Conservation (phyloP, 2,888 invertebrate species). For the Polietes domitor region DNA sequence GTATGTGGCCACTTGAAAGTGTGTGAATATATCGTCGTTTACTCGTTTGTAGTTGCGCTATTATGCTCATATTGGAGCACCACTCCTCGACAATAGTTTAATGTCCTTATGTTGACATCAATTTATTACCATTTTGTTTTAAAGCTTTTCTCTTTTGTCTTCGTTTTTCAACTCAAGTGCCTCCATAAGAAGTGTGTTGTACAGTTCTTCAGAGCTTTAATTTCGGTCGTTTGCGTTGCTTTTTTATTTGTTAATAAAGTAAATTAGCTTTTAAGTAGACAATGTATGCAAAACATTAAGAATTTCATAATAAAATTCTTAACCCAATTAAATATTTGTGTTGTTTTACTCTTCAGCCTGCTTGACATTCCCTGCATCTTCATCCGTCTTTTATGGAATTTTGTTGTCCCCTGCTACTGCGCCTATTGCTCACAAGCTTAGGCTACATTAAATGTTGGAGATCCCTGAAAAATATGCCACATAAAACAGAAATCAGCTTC, state of each 20-base stretch:
- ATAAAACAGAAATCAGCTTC: too few species aligned
- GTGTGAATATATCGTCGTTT: too few species aligned
- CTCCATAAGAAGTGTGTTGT: neutral
- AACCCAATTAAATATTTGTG: neutral
- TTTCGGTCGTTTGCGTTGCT: neutral
- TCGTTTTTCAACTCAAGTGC: neutral
- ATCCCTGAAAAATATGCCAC: too few species aligned
- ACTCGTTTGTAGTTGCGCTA: too few species aligned
- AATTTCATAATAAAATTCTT: neutral
- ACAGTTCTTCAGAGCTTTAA: neutral
- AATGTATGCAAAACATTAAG: neutral
- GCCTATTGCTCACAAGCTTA: too few species aligned
- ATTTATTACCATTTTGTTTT: conserved; percentile 53
- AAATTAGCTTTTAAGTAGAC: neutral
- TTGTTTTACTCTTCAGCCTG: neutral
- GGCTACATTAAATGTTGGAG: too few species aligned
- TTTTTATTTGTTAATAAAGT: neutral
- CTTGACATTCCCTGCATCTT: neutral
- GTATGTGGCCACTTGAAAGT: too few species aligned
- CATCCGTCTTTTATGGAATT: too few species aligned
- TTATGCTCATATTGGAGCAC: neutral
- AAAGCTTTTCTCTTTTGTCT: neutral
- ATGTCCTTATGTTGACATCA: conserved; percentile 58
- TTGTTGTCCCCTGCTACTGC: too few species aligned
- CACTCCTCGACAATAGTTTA: conserved; percentile 6